Percentiles rank a stretch among this genome's conserved stretches.
Conservation (phyloP, 2,797 vertebrate genomes). For the Anguilla marmorata region DNA sequence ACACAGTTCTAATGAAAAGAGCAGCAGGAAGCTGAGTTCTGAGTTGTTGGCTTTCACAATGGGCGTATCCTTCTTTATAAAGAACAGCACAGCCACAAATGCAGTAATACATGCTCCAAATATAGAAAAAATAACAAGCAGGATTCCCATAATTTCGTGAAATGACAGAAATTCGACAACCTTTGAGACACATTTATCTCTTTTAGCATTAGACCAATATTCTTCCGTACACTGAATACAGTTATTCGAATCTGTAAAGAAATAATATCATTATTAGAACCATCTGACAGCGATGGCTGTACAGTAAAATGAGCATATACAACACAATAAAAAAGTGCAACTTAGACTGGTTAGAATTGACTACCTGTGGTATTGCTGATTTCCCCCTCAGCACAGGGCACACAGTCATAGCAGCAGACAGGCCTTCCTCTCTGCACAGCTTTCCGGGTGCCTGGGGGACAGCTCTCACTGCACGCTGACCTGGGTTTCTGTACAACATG, state of each 20-base stretch:
- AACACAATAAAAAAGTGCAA: not conserved
- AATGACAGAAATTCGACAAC: conserved; percentile 24
- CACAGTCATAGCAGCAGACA: conserved; percentile 29
- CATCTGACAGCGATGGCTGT: not conserved
- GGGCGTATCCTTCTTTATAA: conserved; percentile 5
- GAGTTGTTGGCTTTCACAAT: conserved; percentile 71
- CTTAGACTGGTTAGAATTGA: not conserved
- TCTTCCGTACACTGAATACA: conserved; percentile 30
- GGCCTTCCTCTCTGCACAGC: conserved; percentile 53
- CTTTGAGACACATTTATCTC: conserved; percentile 20
- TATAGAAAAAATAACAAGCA: conserved; percentile 16
- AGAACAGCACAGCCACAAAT: conserved; percentile 16
- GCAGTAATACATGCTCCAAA: conserved; percentile 20
- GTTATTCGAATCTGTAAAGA: conserved; percentile 23
- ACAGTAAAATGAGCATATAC: not conserved
- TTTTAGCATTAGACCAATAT: conserved; percentile 28
- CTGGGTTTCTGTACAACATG: conserved; percentile 56
- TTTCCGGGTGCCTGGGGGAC: conserved; percentile 66
- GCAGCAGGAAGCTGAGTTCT: conserved; percentile 71
- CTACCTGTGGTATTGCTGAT: conserved; percentile 73
- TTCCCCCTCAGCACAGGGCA: conserved; percentile 46
- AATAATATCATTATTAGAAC: not conserved
- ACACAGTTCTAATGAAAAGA: conserved; percentile 68
- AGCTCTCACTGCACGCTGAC: conserved; percentile 71
- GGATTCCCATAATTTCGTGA: conserved; percentile 23